A percentile compares a stretch with the other conserved stretches of the same genome.
phyloP scores from a whole-genome alignment of 2,113 vertebrate species.

The Cromileptes altivelis region DNA sequence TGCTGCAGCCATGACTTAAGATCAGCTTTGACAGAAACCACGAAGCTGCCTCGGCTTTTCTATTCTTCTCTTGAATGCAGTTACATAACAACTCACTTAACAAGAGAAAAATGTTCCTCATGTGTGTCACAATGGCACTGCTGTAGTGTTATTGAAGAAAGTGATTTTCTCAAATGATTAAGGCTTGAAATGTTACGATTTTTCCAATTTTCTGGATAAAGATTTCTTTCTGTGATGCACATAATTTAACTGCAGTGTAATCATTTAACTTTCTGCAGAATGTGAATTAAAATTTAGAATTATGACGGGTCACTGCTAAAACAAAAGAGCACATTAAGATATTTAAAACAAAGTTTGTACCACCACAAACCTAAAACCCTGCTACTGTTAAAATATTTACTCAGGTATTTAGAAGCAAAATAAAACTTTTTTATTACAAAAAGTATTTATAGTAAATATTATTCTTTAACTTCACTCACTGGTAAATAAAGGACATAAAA shows the following conservation, averaged over 20 bases:
- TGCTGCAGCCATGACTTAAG: conserved; percentile 21
- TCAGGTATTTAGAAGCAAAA: background rate
- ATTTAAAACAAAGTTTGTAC: background rate
- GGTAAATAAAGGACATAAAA: background rate
- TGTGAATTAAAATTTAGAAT: background rate
- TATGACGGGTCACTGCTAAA: background rate
- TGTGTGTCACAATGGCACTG: background rate
- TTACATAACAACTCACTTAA: conserved; percentile 13
- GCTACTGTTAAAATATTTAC: background rate
- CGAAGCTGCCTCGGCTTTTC: conserved; percentile 12
- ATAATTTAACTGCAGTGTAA: background rate
- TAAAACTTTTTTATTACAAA: background rate
- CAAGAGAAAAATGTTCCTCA: background rate
- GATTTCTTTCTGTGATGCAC: background rate
- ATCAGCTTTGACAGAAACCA: conserved; percentile 12
- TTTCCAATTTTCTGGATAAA: background rate
- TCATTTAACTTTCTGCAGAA: background rate
- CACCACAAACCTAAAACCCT: background rate
- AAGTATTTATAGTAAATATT: background rate
- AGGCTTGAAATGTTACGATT: no score
- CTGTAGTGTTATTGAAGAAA: background rate
- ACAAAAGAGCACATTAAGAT: background rate
- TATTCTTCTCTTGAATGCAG: background rate
- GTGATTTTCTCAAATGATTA: background rate
- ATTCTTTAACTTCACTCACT: background rate